Evolutionary conservation across 2,888 invertebrate species (phyloP), one percentile per base, ranked within the genome.

Genomic region (Macropis europaea): DNA sequence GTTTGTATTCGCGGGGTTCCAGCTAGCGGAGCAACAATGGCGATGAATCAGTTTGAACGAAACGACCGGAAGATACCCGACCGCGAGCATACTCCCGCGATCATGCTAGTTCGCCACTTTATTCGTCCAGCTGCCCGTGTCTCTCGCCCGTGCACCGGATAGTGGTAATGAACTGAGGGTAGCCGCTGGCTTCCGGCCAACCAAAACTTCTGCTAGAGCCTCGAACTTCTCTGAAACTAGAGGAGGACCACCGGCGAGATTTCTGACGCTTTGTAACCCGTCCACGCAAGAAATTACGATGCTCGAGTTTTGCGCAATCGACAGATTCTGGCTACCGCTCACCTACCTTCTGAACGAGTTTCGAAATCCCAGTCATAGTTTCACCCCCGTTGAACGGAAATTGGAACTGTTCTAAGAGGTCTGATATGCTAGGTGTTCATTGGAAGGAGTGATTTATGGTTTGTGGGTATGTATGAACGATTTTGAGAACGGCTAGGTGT

Each of bases 101-200:
- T 57, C 50, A 15, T 59, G 28, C 56, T 53, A n/a, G 38, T 38
- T 36, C 54, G 70, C 45, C 57, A 57, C 52, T 76, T 60, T 54
- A 63, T 56, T 60, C 61, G 59, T 53, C 57, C 72, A 73, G 66
- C 64, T 62, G 75, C 17, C 42, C 57, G 19, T 42, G 57, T 67
- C 61, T 66, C 73, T 56, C 70, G 52, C 47, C n/a, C 61, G 63
- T 68, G 78, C 84, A 77, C 82, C 77, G 82, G 84, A 84, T 84
- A 83, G 85, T 85, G 83, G 84, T 87, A 88, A 88, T 86, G 86
- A 87, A 87, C 84, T 76, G 80, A 83, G 80, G 83, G 79, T 83
- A 79, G 79, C 79, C 81, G 67, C 68, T 84, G 86, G 82, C 83
- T 28, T 47, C 34, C 53, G n/a, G 83, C 88, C 85, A 87, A 86